A percentile compares a stretch with the other conserved stretches of the same genome.
phyloP scores from a whole-genome alignment of 1,140 invertebrate genomes.

The Camponotus floridanus region DNA sequence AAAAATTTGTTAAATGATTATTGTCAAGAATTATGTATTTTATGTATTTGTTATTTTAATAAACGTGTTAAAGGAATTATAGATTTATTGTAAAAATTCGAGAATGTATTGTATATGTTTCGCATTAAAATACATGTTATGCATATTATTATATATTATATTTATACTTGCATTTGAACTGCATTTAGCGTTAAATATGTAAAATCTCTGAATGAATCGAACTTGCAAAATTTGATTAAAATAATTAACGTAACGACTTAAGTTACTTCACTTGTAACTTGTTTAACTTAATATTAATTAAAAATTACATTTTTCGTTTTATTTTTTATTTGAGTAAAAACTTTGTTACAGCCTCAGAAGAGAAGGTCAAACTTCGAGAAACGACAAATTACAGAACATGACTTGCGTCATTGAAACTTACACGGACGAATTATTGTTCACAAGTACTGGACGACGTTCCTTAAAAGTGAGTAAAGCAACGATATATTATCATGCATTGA shows the following conservation, averaged over 20 bases:
- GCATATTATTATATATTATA: slow-evolving; percentile 8
- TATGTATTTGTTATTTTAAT: slow-evolving; percentile 20
- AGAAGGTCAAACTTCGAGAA: neutral
- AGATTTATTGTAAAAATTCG: neutral
- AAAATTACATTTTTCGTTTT: neutral
- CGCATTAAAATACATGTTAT: neutral
- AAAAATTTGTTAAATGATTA: neutral
- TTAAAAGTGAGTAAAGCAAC: slow-evolving; percentile 80
- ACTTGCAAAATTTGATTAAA: slow-evolving; percentile 29
- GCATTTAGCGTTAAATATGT: neutral
- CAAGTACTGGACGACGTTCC: slow-evolving; percentile 81
- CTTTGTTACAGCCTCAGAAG: slow-evolving; percentile 66
- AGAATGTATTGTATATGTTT: neutral
- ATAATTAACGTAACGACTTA: neutral
- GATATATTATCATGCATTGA: neutral
- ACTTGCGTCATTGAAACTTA: slow-evolving; percentile 80
- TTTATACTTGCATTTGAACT: slow-evolving; percentile 16
- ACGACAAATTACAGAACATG: slow-evolving; percentile 8
- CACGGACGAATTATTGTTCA: slow-evolving; percentile 84
- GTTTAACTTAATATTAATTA: neutral
- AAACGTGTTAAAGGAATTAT: neutral
- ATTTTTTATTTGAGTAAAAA: neutral
- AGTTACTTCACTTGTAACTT: neutral
- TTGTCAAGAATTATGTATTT: neutral
- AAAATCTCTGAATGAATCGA: slow-evolving; percentile 15